Evolutionary conservation across 2,888 invertebrate species (phyloP).

Genomic region (Temnothorax rugatulus): DNA sequence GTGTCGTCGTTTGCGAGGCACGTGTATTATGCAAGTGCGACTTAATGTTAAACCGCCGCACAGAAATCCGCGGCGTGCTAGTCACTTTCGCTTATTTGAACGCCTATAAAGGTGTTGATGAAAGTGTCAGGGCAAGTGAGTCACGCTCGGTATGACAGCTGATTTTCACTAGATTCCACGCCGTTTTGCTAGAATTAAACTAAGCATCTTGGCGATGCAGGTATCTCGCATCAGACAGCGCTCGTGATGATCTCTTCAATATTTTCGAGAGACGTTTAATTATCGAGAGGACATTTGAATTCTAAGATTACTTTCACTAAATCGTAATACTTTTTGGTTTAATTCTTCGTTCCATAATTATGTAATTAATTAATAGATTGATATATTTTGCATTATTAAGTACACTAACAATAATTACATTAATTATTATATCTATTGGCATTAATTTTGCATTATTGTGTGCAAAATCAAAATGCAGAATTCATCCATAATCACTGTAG

Average conservation of each 20-base stretch:
- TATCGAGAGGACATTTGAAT: background rate
- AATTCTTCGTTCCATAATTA: background rate
- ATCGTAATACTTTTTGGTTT: background rate
- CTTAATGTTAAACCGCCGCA: slow-evolving; percentile 59
- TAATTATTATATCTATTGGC: slow-evolving; percentile 3
- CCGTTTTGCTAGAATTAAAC: background rate
- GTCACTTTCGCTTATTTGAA: slow-evolving; percentile 68
- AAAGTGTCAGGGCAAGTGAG: slow-evolving; percentile 64
- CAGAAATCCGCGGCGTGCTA: slow-evolving; percentile 55
- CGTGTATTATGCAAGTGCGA: slow-evolving; percentile 59
- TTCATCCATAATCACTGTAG: background rate
- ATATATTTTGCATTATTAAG: background rate
- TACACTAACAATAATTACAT: background rate
- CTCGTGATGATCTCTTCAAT: slow-evolving; percentile 3
- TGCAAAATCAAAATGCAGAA: slow-evolving; percentile 8
- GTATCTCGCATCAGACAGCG: background rate
- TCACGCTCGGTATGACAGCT: slow-evolving; percentile 60
- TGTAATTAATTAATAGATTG: background rate
- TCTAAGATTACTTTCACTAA: background rate
- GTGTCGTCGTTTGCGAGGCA: slow-evolving; percentile 42
- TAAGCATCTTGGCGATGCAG: background rate
- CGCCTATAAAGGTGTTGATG: slow-evolving; percentile 61
- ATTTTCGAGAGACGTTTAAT: background rate
- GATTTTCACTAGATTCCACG: slow-evolving; percentile 48
- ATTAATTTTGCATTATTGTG: slow-evolving; percentile 11